A percentile compares a stretch with the other conserved stretches of the same genome.
Evolutionary conservation across 2,888 invertebrate species (phyloP).

Genomic region (Drosophila paranaensis): DNA sequence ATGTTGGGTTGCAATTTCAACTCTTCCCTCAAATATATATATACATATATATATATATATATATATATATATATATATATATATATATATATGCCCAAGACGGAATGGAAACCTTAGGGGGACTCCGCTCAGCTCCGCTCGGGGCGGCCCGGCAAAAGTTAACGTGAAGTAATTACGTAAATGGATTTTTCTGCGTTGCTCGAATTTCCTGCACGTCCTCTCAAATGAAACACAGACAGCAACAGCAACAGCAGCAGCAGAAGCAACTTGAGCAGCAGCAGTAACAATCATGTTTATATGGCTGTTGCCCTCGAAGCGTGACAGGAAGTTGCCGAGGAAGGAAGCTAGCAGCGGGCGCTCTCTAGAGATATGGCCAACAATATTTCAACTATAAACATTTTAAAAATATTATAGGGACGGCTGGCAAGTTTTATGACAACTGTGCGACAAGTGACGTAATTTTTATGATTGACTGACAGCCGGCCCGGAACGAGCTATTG

Average conservation of each 20-base stretch:
- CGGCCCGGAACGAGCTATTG: slow-evolving; percentile 3
- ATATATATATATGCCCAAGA: slow-evolving; percentile 17
- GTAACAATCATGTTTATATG: slow-evolving; percentile 69
- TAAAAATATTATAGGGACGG: slow-evolving; percentile 55
- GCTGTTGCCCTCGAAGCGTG: slow-evolving; percentile 68
- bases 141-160: slow-evolving; percentile 60
- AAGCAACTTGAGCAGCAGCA: slow-evolving; percentile 13
- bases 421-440: slow-evolving; percentile 58
- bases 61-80: slow-evolving; percentile 1
- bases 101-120: slow-evolving; percentile 14
- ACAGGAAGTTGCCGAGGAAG: slow-evolving; percentile 77
- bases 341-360: slow-evolving; percentile 65
- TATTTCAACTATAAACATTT: slow-evolving; percentile 67
- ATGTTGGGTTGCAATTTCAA: slow-evolving; percentile 34
- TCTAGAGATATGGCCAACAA: slow-evolving; percentile 44
- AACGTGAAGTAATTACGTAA: slow-evolving; percentile 79
- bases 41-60: too few relatives aligned
- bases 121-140: slow-evolving; percentile 10
- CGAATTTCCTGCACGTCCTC: slow-evolving; percentile 77
- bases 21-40: slow-evolving; percentile 22
- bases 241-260: slow-evolving; percentile 24
- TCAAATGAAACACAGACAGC: slow-evolving; percentile 55
- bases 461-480: slow-evolving; percentile 67
- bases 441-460: slow-evolving; percentile 62
- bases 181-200: slow-evolving; percentile 76